Evolutionary conservation across 2,113 vertebrate species (phyloP).

Genomic region (Haemorhous mexicanus): DNA sequence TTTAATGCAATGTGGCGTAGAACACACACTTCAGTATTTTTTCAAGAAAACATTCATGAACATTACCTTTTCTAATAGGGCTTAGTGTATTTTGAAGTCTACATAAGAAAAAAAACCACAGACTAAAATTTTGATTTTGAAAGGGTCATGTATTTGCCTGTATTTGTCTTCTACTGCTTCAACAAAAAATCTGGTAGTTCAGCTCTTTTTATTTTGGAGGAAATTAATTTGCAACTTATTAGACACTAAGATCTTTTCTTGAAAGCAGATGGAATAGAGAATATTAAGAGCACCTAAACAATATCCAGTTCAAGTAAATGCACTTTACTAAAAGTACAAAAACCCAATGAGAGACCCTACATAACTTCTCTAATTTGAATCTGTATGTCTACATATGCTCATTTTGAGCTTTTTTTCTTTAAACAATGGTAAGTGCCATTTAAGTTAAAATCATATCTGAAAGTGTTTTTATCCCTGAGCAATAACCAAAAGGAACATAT

Average conservation of each 20-base stretch:
- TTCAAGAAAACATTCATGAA: not conserved
- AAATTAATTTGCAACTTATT: not conserved
- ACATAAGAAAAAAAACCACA: not conserved
- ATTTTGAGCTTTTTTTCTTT: not conserved
- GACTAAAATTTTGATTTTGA: not conserved
- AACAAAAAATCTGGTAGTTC: not conserved
- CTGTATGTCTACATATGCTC: not conserved
- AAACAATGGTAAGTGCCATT: not conserved
- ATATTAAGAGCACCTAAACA: not conserved
- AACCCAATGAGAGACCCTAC: not conserved
- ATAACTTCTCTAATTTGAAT: not conserved
- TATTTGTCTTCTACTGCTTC: not conserved
- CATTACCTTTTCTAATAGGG: not conserved
- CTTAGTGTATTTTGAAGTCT: not conserved
- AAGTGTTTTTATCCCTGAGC: not conserved
- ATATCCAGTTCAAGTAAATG: not conserved
- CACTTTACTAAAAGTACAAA: not conserved
- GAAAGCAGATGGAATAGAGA: not conserved
- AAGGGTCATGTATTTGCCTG: not conserved
- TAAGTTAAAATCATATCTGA: not conserved
- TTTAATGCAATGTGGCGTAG: not conserved
- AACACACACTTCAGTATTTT: not conserved
- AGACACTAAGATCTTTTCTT: not conserved
- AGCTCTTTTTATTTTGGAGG: not conserved
- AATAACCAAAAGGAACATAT: conserved; percentile 44